phyloP scores from a whole-genome alignment of 2,113 vertebrate genomes.

The Riparia riparia region DNA sequence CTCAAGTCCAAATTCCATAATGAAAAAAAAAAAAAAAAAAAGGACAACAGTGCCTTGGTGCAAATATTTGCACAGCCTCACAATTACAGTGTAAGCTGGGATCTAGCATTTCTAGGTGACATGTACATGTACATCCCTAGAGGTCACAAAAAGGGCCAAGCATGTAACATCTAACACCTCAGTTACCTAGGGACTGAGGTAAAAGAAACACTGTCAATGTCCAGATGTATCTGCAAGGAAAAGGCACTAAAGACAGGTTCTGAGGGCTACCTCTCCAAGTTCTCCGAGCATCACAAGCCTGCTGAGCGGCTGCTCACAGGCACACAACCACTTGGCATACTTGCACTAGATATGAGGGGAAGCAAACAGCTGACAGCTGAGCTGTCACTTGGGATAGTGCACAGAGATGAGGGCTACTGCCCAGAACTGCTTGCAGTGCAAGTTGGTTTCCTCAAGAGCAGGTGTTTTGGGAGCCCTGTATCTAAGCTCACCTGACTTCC shows the following conservation, averaged over 20 bases:
- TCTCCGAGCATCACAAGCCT: background rate
- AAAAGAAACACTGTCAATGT: background rate
- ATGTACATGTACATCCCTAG: no score
- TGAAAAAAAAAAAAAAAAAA: background rate
- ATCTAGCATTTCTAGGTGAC: background rate
- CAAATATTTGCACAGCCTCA: background rate
- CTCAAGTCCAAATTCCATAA: background rate
- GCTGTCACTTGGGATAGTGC: background rate
- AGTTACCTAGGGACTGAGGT: background rate
- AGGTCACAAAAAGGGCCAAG: background rate
- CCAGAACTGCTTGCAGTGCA: background rate
- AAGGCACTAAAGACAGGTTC: background rate
- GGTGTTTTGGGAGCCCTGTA: background rate
- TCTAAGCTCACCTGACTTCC: background rate
- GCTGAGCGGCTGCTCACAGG: background rate
- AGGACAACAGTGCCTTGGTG: background rate
- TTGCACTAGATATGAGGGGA: background rate
- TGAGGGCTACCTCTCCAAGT: accelerated
- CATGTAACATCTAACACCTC: background rate
- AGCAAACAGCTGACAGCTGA: background rate
- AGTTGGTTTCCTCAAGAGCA: background rate
- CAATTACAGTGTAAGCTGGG: background rate
- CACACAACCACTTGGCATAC: background rate
- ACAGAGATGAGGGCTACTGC: background rate
- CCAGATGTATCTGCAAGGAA: background rate